These are phyloP conservation scores for Tychaedon coryphoeus DNA, from an alignment of 2,113 vertebrate genomes.

Conservation along the genomic window DNA sequence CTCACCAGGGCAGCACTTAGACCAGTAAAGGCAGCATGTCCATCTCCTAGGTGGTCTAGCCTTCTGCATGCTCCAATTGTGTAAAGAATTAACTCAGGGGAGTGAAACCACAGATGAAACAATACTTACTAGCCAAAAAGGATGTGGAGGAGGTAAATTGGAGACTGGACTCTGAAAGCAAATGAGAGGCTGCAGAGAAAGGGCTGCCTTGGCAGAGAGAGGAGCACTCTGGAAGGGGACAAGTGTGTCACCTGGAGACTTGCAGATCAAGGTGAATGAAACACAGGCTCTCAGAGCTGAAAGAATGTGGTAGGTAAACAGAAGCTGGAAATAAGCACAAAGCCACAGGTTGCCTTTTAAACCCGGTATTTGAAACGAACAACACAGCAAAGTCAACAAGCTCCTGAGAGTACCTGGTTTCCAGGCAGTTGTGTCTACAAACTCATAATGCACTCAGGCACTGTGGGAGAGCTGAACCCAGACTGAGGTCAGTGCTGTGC, in stretches of 20 bases:
- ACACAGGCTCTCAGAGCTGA: neutral
- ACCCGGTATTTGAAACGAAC: neutral
- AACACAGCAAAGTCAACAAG: neutral
- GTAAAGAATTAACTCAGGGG: neutral
- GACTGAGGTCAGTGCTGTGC: neutral
- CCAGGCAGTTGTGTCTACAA: neutral
- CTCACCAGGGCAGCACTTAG: neutral
- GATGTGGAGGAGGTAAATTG: neutral
- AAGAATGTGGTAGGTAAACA: neutral
- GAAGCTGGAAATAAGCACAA: neutral
- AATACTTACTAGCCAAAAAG: neutral
- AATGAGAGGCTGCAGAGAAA: neutral
- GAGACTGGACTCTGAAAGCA: neutral
- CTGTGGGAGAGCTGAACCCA: neutral
- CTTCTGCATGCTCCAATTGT: accelerated
- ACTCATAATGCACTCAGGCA: neutral
- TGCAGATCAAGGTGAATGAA: neutral
- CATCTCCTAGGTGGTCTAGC: neutral
- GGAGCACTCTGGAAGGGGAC: neutral
- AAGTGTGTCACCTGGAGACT: neutral
- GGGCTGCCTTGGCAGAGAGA: neutral
- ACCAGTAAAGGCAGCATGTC: neutral
- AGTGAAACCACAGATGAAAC: neutral
- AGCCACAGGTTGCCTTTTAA: neutral
- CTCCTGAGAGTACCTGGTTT: neutral